Base-by-base conservation (phyloP, 2,888 invertebrate species). In the Geophilus truncorum region DNA sequence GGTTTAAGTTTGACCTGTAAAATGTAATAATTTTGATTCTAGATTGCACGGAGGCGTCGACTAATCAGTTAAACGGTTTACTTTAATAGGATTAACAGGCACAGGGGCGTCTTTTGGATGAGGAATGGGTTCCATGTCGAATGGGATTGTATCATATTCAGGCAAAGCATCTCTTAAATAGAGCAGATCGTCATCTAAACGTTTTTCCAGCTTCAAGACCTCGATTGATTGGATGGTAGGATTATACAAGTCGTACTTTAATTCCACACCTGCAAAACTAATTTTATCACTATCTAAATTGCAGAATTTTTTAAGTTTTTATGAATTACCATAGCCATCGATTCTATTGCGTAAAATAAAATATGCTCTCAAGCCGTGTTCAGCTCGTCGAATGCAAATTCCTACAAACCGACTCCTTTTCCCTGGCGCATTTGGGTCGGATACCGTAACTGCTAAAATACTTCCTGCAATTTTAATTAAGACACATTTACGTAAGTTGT, bases 291-390 rank as follows among this genome's bases (percentile, higher is more conserved):
- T 9, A n/a, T 45, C n/a, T 4, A 15, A 7, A 90, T 32, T 32
- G 9, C n/a, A n/a, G n/a, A n/a, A n/a, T n/a, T n/a, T n/a, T n/a
- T n/a, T n/a, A n/a, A n/a, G n/a, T n/a, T n/a, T n/a, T n/a, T n/a
- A n/a, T n/a, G n/a, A n/a, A 89, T 87, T 92, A 78, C 93, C 95
- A 86, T 96, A 93, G 85, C 94, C 92, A 86, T 99, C 97, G 76
- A 99, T 91, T 40, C 96, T 92, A 89, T 99, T 99, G 85, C 99
- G 90, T 21, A 99, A 89, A 23, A 92, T 93, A 85, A 98, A 97
- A 80, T 90, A 90, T 5, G 97, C 93, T 82, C 93, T 89, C 10
- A 99, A 89, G 0, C 98, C 98, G 85, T 91, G 90, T 1, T 93
- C 93, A 84, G 90, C 91, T 80, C 96, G 89, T 84, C 94, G 90